These are phyloP conservation scores for Drosophila jambulina DNA, from an alignment of 1,140 invertebrate genomes.

Conservation along the genomic window DNA sequence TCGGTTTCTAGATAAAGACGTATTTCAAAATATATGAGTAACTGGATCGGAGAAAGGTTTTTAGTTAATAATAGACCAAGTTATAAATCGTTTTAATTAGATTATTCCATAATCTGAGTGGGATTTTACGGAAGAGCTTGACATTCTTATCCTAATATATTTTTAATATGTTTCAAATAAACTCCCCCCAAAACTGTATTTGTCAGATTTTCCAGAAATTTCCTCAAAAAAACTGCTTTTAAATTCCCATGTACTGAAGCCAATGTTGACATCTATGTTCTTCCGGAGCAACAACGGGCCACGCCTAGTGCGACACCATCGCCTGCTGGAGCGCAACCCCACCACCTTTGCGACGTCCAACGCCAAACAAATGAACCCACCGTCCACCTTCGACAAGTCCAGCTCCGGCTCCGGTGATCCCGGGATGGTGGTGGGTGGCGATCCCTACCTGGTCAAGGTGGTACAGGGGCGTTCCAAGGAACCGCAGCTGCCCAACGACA, in stretches of 20 bases:
- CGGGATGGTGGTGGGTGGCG: not conserved
- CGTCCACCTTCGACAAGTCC: too few relatives aligned
- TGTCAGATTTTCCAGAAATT: not conserved
- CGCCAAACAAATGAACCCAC: not conserved
- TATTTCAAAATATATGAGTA: slow-evolving; percentile 2
- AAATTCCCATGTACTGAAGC: not conserved
- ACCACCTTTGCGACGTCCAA: too few relatives aligned
- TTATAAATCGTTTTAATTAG: too few relatives aligned
- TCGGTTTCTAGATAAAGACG: not conserved
- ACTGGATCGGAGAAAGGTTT: not conserved
- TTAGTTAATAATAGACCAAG: too few relatives aligned
- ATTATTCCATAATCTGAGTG: not conserved
- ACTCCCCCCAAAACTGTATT: too few relatives aligned
- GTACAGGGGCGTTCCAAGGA: slow-evolving; percentile 53
- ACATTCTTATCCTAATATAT: not conserved
- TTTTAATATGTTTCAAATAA: not conserved
- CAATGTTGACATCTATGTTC: not conserved
- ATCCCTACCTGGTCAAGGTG: slow-evolving; percentile 55
- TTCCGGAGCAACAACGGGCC: not conserved
- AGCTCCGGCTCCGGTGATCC: not conserved
- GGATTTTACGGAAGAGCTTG: not conserved
- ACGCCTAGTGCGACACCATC: not conserved
- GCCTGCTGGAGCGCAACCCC: not conserved
- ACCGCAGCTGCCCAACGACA: not conserved
- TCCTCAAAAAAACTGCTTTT: not conserved